phyloP scores from a whole-genome alignment of 2,113 vertebrate genomes.

The Cricetomys ansorgei region DNA sequence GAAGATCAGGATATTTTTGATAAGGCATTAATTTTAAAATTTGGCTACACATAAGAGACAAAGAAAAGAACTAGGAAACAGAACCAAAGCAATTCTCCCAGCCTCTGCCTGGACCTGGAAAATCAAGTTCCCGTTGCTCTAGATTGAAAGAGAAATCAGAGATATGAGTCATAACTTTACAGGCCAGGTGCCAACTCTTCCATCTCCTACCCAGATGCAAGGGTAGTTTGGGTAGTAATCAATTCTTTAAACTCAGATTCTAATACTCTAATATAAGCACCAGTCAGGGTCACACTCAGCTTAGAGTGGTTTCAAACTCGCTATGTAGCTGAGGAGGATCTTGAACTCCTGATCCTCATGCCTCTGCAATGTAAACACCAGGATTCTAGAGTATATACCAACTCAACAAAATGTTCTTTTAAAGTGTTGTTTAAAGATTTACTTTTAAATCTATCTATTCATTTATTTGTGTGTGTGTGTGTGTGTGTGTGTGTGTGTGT shows the following conservation, averaged over 20 bases:
- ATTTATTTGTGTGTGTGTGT: not conserved
- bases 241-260: not conserved
- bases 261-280: not conserved
- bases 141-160: not conserved
- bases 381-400: not conserved
- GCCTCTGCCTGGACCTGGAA: not conserved
- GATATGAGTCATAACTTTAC: not conserved
- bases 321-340: not conserved
- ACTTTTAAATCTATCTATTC: not conserved
- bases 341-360: not conserved
- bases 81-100: not conserved
- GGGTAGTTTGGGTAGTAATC: not conserved
- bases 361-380: not conserved
- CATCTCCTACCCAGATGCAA: not conserved
- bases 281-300: not conserved
- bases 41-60: not conserved
- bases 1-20: not conserved
- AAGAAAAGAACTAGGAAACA: not conserved
- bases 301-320: not conserved
- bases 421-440: not conserved
- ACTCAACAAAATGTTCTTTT: not conserved
- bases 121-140: not conserved
- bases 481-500: not conserved
- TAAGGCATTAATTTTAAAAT: not conserved
- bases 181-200: not conserved